A percentile compares a stretch with the other conserved stretches of the same genome.
These are phyloP conservation scores for Toxotes jaculatrix DNA, from an alignment of 2,113 vertebrate species.

Conservation along the genomic window DNA sequence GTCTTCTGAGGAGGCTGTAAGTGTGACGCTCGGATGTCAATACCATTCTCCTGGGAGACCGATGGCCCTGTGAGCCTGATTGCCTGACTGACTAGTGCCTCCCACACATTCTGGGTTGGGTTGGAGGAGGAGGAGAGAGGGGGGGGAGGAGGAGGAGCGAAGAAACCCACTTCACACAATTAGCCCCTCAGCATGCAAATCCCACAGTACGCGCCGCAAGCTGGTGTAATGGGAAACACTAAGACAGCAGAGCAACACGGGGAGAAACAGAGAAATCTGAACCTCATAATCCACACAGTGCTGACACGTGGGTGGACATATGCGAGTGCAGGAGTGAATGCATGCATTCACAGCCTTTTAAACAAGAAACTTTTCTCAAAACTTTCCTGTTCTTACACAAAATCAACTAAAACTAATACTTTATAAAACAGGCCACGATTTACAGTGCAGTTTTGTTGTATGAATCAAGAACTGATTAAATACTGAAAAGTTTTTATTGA, in stretches of 20 bases:
- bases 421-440: too few relatives aligned
- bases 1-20: slow-evolving; percentile 29
- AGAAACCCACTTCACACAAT: slow-evolving; percentile 47
- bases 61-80: slow-evolving; percentile 37
- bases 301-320: neutral
- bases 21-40: slow-evolving; percentile 39
- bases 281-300: slow-evolving; percentile 41
- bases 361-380: too few relatives aligned
- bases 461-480: neutral
- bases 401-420: too few relatives aligned
- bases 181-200: slow-evolving; percentile 68
- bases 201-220: slow-evolving; percentile 45
- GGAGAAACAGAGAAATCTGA: slow-evolving; percentile 44
- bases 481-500: neutral
- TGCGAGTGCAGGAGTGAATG: neutral
- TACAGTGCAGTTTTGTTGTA: neutral
- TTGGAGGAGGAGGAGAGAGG: slow-evolving; percentile 24
- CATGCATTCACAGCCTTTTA: neutral
- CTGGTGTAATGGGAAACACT: slow-evolving; percentile 59
- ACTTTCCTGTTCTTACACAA: too few relatives aligned
- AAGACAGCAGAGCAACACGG: slow-evolving; percentile 49
- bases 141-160: neutral
- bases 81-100: slow-evolving; percentile 58
- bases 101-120: slow-evolving; percentile 43
- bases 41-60: slow-evolving; percentile 59